Base-by-base conservation (phyloP, 2,888 invertebrate species). In the Sturmia bella region DNA sequence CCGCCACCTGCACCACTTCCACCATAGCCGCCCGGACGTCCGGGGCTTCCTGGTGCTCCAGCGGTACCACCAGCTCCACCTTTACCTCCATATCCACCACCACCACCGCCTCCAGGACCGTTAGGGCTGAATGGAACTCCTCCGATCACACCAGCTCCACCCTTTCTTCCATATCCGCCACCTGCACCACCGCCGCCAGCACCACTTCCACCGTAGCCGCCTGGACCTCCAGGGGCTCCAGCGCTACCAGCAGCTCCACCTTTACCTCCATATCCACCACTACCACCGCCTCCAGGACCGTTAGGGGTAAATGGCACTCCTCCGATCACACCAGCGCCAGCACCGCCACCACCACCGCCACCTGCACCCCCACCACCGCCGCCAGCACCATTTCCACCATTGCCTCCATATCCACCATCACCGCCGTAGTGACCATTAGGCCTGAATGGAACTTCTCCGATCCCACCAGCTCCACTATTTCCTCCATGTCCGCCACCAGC, bases 71-170 rank as follows among this genome's bases (percentile, higher is more conserved):
- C 63, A 37, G 15, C 15, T 9, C 61, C 54, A 1, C 64, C 54
- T 21, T 37, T 54, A 6, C 63, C 73, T 3, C 4, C 37, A 6
- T 21, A 11, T 11, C 63, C 61, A 56, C 56, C 56, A n/a, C 61
- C 54, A 1, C 64, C 54, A 32, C 24, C 48, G 6, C 63, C 73
- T 3, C 4, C 37, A 6, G 21, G 12, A 13, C 63, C 61, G 50
- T 48, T 50, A 27, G 41, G n/a, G 17, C 37, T 45, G n/a, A 50
- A 52, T 48, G 21, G 4, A 6, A 1, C 15, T 43, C 79, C 68
- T 3, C 68, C 76, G 45, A 11, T 11, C 0, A 75, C 79, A 39
- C 70, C 70, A 5, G 15, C 39, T n/a, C 75, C 79, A 21, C 37
- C 61, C 21, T 76, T 43, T n/a, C 39, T 11, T 52, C 74, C 61